These are phyloP conservation scores for Pseudachorutes palmiensis DNA, from an alignment of 1,140 invertebrate genomes.

Conservation along the genomic window DNA sequence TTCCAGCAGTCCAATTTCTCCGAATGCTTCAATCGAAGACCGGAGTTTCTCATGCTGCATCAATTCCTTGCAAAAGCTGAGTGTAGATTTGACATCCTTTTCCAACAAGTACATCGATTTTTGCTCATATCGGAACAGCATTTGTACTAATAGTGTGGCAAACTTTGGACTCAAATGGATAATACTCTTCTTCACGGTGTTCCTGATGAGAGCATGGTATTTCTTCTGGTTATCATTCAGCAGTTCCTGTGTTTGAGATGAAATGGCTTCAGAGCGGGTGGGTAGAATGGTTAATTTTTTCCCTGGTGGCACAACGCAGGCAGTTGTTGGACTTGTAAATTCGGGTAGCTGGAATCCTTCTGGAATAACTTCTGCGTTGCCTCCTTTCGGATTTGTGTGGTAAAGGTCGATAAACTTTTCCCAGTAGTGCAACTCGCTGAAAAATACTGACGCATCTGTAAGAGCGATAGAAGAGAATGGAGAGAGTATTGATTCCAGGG, in stretches of 20 bases:
- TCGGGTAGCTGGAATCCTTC: conserved; percentile 30
- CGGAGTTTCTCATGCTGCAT: conserved; percentile 33
- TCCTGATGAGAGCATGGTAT: conserved; percentile 19
- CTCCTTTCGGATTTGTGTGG: neutral
- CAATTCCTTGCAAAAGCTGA: conserved; percentile 27
- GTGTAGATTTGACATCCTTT: conserved; percentile 21
- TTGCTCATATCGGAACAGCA: conserved; percentile 31
- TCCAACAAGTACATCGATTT: neutral
- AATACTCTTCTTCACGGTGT: conserved; percentile 19
- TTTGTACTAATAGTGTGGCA: conserved; percentile 25
- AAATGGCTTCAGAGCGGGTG: neutral
- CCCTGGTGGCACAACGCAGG: neutral
- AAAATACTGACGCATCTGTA: conserved; percentile 22
- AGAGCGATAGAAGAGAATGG: conserved; percentile 20
- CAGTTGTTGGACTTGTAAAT: conserved; percentile 1
- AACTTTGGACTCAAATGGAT: conserved; percentile 24
- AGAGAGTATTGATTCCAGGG: conserved; percentile 23
- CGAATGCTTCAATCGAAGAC: conserved; percentile 21
- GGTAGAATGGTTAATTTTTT: conserved; percentile 8
- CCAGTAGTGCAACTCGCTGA: conserved; percentile 36
- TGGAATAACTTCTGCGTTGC: conserved; percentile 8
- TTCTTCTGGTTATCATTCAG: conserved; percentile 23
- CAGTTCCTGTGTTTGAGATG: neutral
- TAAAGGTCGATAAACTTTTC: conserved; percentile 28
- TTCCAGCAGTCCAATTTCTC: conserved; percentile 35